Evolutionary conservation across 2,888 invertebrate genomes (phyloP).

Genomic region (Gasteruption jaculator): DNA sequence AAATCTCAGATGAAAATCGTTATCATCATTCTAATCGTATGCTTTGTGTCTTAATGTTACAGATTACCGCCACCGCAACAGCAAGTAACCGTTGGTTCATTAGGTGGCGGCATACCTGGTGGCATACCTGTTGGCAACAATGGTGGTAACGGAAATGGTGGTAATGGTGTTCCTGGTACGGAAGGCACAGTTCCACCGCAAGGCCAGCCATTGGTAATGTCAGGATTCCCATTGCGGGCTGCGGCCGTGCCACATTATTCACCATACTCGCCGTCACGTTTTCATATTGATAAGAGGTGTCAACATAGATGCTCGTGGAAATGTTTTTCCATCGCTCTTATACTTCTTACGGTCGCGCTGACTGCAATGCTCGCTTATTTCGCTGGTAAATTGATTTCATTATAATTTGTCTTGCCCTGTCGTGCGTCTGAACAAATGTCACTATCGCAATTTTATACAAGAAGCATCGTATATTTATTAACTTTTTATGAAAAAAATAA

Average conservation of each 20-base stretch:
- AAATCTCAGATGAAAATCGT: constrained; percentile 4
- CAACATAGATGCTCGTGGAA: constrained; percentile 95
- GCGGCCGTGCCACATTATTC: constrained; percentile 75
- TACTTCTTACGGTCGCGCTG: constrained; percentile 83
- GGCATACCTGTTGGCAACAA: constrained; percentile 49
- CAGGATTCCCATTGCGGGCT: constrained; percentile 77
- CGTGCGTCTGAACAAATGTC: no score
- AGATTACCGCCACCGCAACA: constrained; percentile 56
- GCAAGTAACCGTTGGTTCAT: constrained; percentile 54
- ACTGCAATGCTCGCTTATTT: constrained; percentile 93
- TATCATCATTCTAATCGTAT: constrained; percentile 1
- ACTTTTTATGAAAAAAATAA: no score
- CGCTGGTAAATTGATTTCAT: constrained; percentile 86
- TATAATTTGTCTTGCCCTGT: no score
- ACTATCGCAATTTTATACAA: no score
- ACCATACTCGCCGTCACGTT: constrained; percentile 87
- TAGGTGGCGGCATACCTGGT: constrained; percentile 57
- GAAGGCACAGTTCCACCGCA: constrained; percentile 61
- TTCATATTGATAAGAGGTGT: constrained; percentile 91
- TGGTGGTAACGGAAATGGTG: constrained; percentile 31
- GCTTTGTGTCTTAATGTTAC: constrained; percentile 36
- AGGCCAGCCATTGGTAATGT: constrained; percentile 79
- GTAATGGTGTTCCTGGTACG: constrained; percentile 55
- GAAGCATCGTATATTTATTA: no score
- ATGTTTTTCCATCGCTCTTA: constrained; percentile 90